A percentile compares a stretch with the other conserved stretches of the same genome.
phyloP scores from a whole-genome alignment of 2,888 invertebrate genomes.

The Ormyrus rosae region DNA sequence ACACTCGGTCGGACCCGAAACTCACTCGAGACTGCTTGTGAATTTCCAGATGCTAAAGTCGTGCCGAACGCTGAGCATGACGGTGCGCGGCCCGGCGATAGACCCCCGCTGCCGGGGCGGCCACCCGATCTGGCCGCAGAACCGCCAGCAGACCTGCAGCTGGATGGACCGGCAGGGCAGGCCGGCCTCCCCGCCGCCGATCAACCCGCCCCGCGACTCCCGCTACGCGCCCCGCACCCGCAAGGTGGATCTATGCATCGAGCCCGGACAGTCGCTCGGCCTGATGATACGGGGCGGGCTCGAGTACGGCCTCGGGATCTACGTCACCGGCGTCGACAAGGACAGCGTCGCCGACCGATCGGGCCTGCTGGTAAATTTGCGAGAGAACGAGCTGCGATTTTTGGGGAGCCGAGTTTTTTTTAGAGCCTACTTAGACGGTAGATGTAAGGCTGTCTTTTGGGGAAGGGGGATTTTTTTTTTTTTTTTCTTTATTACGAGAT shows the following conservation, averaged over 20 bases:
- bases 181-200: slow-evolving; percentile 89
- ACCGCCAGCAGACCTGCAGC: slow-evolving; percentile 87
- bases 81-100: slow-evolving; percentile 88
- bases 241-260: slow-evolving; percentile 90
- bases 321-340: slow-evolving; percentile 96
- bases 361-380: slow-evolving; percentile 86
- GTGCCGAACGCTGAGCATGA: slow-evolving; percentile 91
- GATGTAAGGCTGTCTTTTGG: too few species aligned
- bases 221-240: slow-evolving; percentile 72
- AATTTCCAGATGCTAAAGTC: slow-evolving; percentile 88
- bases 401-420: too few species aligned
- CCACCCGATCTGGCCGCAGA: slow-evolving; percentile 74
- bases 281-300: slow-evolving; percentile 96
- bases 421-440: too few species aligned
- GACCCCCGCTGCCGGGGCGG: slow-evolving; percentile 78
- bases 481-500: too few species aligned
- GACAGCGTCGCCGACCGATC: slow-evolving; percentile 94
- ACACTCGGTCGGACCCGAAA: too few species aligned
- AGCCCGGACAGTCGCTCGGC: slow-evolving; percentile 93
- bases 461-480: too few species aligned
- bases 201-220: slow-evolving; percentile 77
- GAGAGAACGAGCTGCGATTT: slow-evolving; percentile 1
- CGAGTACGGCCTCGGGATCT: slow-evolving; percentile 96
- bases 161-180: slow-evolving; percentile 96
- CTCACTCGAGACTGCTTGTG: too few species aligned